Evolutionary conservation across 2,797 vertebrate species (phyloP).

Genomic region (Poeciliopsis presidionis): DNA sequence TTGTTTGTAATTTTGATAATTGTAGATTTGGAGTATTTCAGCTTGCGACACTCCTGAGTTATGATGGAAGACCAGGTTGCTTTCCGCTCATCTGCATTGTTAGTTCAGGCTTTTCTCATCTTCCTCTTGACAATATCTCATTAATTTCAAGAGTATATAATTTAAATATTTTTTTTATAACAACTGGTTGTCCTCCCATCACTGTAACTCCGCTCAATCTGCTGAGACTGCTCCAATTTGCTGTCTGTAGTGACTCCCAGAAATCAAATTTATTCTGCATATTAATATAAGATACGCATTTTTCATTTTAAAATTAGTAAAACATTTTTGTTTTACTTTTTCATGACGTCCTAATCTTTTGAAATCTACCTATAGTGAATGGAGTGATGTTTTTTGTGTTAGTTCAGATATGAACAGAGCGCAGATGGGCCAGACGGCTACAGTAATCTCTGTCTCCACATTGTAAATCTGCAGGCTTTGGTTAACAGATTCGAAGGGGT

Average conservation of each 20-base stretch:
- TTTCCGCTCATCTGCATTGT: background rate
- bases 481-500: constrained; percentile 26
- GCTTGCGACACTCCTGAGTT: background rate
- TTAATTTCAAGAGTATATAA: background rate
- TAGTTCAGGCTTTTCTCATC: background rate
- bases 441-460: constrained; percentile 7
- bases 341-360: background rate
- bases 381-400: background rate
- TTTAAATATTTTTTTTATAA: too few species aligned
- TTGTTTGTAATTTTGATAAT: background rate
- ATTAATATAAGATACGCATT: background rate
- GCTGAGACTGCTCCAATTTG: too few species aligned
- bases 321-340: background rate
- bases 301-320: background rate
- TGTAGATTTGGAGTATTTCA: background rate
- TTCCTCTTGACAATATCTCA: background rate
- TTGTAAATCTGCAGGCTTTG: constrained; percentile 17
- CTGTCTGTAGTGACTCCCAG: too few species aligned
- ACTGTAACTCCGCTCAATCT: too few species aligned
- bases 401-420: background rate
- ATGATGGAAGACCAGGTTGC: background rate
- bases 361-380: background rate
- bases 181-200: too few species aligned
- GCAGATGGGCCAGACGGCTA: constrained; percentile 14
- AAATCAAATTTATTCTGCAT: too few species aligned